Evolutionary conservation across 2,797 vertebrate species (phyloP), one percentile per base, ranked within the genome.

Genomic region (Morelia viridis): DNA sequence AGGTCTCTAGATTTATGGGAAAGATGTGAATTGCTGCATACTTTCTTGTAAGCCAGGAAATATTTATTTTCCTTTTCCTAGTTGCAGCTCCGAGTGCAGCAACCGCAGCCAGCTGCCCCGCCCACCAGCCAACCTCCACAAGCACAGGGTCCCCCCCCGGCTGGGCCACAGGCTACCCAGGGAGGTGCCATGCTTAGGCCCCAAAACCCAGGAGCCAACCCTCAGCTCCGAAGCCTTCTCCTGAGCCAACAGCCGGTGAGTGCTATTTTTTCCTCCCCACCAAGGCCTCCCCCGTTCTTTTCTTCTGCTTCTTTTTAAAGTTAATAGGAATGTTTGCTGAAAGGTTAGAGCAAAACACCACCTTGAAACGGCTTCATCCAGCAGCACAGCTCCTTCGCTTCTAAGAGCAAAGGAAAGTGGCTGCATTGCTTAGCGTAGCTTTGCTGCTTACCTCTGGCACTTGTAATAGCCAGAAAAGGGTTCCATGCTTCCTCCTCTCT

Each of bases 191-290:
- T 99, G 92, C 98, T 98, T 62, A 97, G 99, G 31, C 98, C 99
- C 12, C 97, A 98, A n/a, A 99, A 99, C 93, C 98, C 98, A 0
- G 98, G 98, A 71, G 99, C 98, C 96, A 99, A 99, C 94, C 99
- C 99, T 1, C 99, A 99, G 94, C 98, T 99, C 0, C 98, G 98
- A 93, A 99, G 98, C 89, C 98, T 99, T 3, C 98, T 99, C 4
- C 98, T 99, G 92, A 99, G 98, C 95, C 98, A 99, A 0, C 98
- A 99, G 91, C 98, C 98, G 83, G 98, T 99, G 96, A 98, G 98
- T 95, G 22, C 13, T 0, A 1, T 8, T 12, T 46, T 5, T 22
- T 35, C 46, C 12, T 89, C 0, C n/a, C 5, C 0, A 0, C 24
- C 11, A 22, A 58, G 19, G 61, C 0, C 35, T 17, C 8, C 31